Percentiles rank a stretch among this genome's conserved stretches.
Conservation (phyloP, 2,888 invertebrate genomes). For the Halocaridina rubra region DNA sequence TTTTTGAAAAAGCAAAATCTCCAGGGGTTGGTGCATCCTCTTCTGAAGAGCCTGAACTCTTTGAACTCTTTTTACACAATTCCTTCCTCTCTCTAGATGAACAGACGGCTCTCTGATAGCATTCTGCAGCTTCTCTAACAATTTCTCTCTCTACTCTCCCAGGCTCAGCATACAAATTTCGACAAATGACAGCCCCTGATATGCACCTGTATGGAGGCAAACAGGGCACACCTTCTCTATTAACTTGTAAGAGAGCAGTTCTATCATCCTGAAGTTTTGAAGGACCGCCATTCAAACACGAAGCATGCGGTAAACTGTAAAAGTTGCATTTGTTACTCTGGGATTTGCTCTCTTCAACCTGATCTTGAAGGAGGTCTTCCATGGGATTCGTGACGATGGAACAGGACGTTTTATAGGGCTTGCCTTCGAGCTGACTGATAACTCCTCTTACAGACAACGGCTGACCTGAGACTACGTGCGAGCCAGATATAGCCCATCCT, state of each 20-base stretch:
- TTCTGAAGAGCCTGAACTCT: constrained; percentile 30
- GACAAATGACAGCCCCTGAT: constrained; percentile 13
- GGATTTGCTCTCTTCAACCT: constrained; percentile 12
- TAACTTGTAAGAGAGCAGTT: constrained; percentile 3
- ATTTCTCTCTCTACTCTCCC: constrained; percentile 28
- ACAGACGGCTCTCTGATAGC: constrained; percentile 38
- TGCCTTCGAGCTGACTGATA: constrained; percentile 5
- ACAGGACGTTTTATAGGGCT: constrained; percentile 13
- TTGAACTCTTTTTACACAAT: constrained; percentile 18
- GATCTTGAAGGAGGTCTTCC: constrained; percentile 53
- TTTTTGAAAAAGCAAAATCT: constrained; percentile 17
- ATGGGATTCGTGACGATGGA: constrained; percentile 58
- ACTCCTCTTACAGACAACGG: constrained; percentile 50
- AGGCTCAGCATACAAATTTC: neutral
- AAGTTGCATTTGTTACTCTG: constrained; percentile 7
- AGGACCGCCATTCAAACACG: constrained; percentile 34
- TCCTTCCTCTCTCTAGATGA: constrained; percentile 21
- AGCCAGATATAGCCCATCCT: constrained; percentile 61
- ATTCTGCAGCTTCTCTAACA: constrained; percentile 45
- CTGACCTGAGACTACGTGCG: constrained; percentile 51
- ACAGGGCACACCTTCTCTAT: neutral
- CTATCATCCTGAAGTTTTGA: neutral
- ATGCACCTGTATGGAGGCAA: constrained; percentile 15
- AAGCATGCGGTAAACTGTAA: constrained; percentile 7
- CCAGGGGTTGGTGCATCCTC: neutral